phyloP scores from a whole-genome alignment of 2,888 invertebrate genomes.

The Belgica antarctica region DNA sequence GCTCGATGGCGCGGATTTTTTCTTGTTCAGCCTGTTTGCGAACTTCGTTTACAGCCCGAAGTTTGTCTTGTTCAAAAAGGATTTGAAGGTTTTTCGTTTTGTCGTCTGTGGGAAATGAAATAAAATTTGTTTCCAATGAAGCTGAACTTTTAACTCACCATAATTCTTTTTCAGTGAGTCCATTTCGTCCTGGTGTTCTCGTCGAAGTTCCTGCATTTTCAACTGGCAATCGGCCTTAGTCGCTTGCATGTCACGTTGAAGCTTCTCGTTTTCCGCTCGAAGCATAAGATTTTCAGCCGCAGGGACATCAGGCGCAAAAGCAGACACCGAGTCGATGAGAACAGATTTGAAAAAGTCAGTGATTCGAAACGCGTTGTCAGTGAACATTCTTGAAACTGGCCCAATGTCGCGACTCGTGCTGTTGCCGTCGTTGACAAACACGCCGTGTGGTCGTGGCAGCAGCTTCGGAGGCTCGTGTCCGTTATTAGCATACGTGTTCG shows the following conservation, averaged over 20 bases:
- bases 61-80: conserved; percentile 68
- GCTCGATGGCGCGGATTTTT: conserved; percentile 63
- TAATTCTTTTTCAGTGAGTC: conserved; percentile 70
- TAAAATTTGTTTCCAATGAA: background rate
- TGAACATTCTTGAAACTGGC: conserved; percentile 59
- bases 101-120: background rate
- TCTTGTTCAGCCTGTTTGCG: conserved; percentile 68
- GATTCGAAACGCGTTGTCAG: conserved; percentile 63
- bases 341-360: conserved; percentile 69
- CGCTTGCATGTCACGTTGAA: background rate
- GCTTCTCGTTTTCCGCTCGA: conserved; percentile 55
- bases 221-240: background rate
- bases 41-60: conserved; percentile 64
- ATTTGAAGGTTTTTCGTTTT: background rate
- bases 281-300: conserved; percentile 1
- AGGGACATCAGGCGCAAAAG: conserved; percentile 59
- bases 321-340: conserved; percentile 66
- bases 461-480: conserved; percentile 55
- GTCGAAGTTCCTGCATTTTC: conserved; percentile 64
- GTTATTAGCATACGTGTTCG: background rate
- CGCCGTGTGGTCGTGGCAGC: conserved; percentile 56
- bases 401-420: conserved; percentile 59
- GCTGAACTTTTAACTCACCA: conserved; percentile 54
- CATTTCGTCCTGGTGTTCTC: conserved; percentile 72
- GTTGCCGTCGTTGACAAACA: conserved; percentile 54